Evolutionary conservation across 1,140 invertebrate genomes (phyloP).

Genomic region (Euwallacea fornicatus): DNA sequence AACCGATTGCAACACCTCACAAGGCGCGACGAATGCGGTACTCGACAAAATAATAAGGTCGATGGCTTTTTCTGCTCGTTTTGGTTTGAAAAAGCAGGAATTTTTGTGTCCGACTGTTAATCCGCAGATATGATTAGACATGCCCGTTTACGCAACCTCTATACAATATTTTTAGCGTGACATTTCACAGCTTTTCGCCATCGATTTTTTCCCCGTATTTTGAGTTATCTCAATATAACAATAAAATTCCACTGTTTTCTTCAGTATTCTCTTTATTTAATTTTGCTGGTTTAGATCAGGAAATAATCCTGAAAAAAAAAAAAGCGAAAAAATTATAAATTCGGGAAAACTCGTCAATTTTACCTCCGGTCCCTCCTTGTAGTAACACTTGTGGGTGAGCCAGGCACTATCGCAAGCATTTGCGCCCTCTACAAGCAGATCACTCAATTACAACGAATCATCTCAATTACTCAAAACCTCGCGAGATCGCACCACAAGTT

Average conservation of each 20-base stretch:
- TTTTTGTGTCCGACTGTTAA: no score
- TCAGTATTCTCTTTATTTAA: neutral
- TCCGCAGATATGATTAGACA: no score
- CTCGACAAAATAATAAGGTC: neutral
- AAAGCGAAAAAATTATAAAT: neutral
- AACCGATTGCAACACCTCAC: neutral
- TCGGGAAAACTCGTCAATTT: neutral
- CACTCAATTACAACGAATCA: neutral
- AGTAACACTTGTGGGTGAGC: constrained; percentile 47
- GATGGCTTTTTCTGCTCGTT: neutral
- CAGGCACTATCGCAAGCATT: constrained; percentile 47
- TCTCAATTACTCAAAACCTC: neutral
- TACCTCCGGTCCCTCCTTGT: constrained; percentile 40
- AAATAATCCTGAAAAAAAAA: constrained; percentile 35
- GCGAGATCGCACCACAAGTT: no score
- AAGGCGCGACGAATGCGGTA: neutral
- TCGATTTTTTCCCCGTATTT: no score
- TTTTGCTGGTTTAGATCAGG: constrained; percentile 19
- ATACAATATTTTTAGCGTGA: no score
- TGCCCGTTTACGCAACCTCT: no score
- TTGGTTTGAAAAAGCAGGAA: neutral
- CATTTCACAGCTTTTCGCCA: no score
- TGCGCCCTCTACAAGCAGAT: constrained; percentile 43
- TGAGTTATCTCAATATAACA: neutral
- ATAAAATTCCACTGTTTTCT: neutral